Evolutionary conservation across 2,888 invertebrate species (phyloP), one percentile per base, ranked within the genome.

Genomic region (Calliopum simillimum): DNA sequence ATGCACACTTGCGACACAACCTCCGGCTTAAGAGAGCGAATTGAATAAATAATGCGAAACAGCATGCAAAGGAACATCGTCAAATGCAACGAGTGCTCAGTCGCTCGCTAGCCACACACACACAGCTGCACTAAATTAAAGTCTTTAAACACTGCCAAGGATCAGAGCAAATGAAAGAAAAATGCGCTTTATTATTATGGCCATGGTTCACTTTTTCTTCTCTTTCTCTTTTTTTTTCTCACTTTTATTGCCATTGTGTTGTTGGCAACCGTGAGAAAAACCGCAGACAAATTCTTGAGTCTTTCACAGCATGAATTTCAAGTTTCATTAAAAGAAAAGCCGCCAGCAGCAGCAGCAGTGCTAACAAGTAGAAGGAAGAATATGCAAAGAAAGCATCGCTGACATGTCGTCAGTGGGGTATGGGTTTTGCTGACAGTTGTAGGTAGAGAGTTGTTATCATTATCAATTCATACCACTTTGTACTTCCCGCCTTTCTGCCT

Each of bases 221-320:
- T 11, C 23, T 23, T 4, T 59, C 43, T 44, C 44, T 44, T 43
- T 59, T 19, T 41, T 19, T 14, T 21, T 3, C 5, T 49, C n/a
- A 5, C 16, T 49, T 49, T 6, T 16, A 19, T 21, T 55, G 55
- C 13, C 21, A 33, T 33, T 33, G 33, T 33, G 33, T 33, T 33
- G 33, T 33, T 33, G 33, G 33, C 25, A n/a, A 21, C 46, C 62
- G 66, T 66, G 70, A 53, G 70, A 70, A 66, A 69, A 70, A 51
- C 66, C 70, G 66, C 70, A 70, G 65, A 70, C 70, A 66, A 70
- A 62, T 66, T 70, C 62, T 51, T 33, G 53, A 66, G 64, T 56
- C 56, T 41, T 33, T 16, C 44, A 19, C 51, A 23, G 68, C 61
- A 47, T 69, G 62, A 46, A 41, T 51, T 59, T 68, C 12, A 59